Evolutionary conservation across 2,113 vertebrate genomes (phyloP), one percentile per base, ranked within the genome.

Genomic region (Engraulis encrasicolus): DNA sequence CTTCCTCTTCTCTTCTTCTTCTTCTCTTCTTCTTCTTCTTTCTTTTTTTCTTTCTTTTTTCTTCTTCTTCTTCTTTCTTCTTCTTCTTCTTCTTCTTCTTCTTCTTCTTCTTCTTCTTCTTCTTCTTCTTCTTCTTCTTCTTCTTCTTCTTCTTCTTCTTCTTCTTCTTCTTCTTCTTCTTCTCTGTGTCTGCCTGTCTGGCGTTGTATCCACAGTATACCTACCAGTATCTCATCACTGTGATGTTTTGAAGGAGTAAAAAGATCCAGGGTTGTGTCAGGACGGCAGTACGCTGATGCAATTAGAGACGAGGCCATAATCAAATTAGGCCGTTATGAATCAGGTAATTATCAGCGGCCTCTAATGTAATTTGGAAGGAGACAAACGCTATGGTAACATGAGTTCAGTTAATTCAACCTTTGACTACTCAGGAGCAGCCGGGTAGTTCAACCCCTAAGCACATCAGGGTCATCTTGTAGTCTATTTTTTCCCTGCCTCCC

Each of bases 231-330:
- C n/a, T n/a, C 40, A 5, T 45, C 40, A 45, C 40, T 45, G 40
- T 12, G n/a, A 31, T 66, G 58, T 66, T 74, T 31, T 74, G 66
- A 34, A 27, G 66, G 7, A 31, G n/a, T n/a, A n/a, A n/a, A n/a
- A 31, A 74, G 31, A 31, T 74, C 66, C 66, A 74, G 66, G 31
- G 31, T 74, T 74, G 66, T 74, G 66, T 74, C 66, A 74, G 66
- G 31, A 34, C 27, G 31, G 66, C 31, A 27, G 23, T 17, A 34
- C 27, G 15, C 23, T 74, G 31, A 74, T 74, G 66, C 66, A 74
- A 74, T 74, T 74, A 74, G 66, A 17, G 66, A 27, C 66, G 34
- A 74, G n/a, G 66, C 66, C 31, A 12, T 74, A 74, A 74, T 74
- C 27, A 74, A 74, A 74, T 74, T 74, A 74, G 66, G 66, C 6